Evolutionary conservation across 1,140 invertebrate genomes (phyloP), one percentile per base, ranked within the genome.

Genomic region (Acromyrmex charruanus): DNA sequence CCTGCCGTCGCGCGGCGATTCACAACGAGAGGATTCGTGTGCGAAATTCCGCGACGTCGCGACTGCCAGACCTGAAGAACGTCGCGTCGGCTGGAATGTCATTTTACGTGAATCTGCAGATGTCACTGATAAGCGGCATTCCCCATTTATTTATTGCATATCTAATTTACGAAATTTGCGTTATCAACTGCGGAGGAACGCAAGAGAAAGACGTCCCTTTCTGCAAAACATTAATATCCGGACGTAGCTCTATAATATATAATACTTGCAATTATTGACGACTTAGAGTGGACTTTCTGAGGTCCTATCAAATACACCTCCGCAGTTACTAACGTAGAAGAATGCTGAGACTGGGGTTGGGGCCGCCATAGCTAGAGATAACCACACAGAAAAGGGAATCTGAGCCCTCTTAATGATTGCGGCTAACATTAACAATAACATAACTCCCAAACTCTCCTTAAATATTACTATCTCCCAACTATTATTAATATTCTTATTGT

Each of bases 1-100:
- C 55, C 74, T 61, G 49, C 51, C 88, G 80, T 51, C 58, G 65
- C 65, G 18, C 65, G 31, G 25, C 53, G 80, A 28, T 16, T 25
- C 31, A n/a, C 82, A 61, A 16, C 49, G 63, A 28, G n/a, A 61
- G 31, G 16, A 21, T n/a, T 21, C 53, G 82, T 66, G 58, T 35
- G 81, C 61, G 53, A 21, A 55, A 71, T 71, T 71, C 16, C 6
- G 28, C 39, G 66, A 81, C 35, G 18, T 55, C 21, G 18, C 51
- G 10, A 44, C 39, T 44, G 39, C 3, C 39, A 44, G 39, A 44
- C 25, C 14, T n/a, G 39, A 71, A 44, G 18, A 49, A 21, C 21
- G 21, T 3, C 39, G 4, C 21, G 21, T 3, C 39, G 3, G 5
- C 63, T 35, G 35, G 10, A 71, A 71, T 39, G 10, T 71, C 16